Base-by-base conservation (phyloP, 1,140 invertebrate species). In the Gonioctena quinquepunctata region DNA sequence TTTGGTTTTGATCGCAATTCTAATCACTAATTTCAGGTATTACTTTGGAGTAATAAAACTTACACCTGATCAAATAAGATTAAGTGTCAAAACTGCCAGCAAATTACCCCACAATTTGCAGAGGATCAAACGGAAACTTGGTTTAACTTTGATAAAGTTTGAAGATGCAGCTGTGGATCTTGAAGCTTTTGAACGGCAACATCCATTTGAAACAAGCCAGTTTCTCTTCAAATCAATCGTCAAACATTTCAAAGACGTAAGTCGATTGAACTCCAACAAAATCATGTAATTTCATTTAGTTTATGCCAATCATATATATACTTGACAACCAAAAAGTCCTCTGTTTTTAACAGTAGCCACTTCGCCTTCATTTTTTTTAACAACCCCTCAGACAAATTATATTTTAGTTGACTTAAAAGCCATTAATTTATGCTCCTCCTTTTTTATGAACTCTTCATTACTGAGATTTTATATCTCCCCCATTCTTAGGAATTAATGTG, bases 161-260 rank as follows among this genome's bases (percentile, higher is more conserved):
- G 97, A 99, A 86, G 96, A 99, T 84, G 97, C 97, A 2, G 88
- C 91, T 11, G 95, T 99, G 21, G 93, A 97, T 76, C 84, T 99
- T 33, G 92, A 96, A 82, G 90, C 93, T 0, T 98, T 96, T 82
- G 86, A 90, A 13, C 89, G 93, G 72, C 87, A 89, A 77, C 93
- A 97, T 88, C 90, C 92, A 18, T 98, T 97, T 85, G 96, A 98
- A 84, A 97, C 94, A 0, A 89, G 89, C 68, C 89, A 91, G 61
- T 92, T 94, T 79, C 85, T 96, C n/a, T 84, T 91, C 26, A 87
- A 91, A 72, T 90, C 90, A 48, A 89, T 95, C 65, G 82, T 91
- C 28, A 90, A 91, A 75, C 94, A 96, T 84, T 96, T 94, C 76
- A 92, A 91, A 83, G 91, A 93, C 76, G 90, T 90, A 80, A 82